Evolutionary conservation across 2,113 vertebrate species (phyloP).

Genomic region (Nipponia nippon): DNA sequence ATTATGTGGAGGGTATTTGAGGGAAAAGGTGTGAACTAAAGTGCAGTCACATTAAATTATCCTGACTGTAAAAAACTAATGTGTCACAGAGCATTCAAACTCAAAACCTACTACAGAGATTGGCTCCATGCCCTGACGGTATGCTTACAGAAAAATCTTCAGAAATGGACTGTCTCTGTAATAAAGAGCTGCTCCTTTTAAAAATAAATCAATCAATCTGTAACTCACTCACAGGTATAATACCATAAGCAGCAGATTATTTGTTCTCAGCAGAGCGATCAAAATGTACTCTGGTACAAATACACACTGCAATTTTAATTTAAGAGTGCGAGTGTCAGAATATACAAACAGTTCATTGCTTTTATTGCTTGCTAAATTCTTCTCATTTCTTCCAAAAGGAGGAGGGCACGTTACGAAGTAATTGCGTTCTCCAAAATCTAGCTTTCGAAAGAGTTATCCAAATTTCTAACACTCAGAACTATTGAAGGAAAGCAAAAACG

Average conservation of each 20-base stretch:
- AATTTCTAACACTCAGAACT: not conserved
- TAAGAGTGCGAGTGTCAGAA: not conserved
- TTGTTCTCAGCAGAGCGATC: not conserved
- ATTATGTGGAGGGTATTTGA: not conserved
- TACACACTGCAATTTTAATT: not conserved
- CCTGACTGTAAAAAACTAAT: not conserved
- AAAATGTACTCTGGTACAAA: not conserved
- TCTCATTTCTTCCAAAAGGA: not conserved
- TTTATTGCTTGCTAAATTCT: not conserved
- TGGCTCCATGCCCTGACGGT: not conserved
- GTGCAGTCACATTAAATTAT: not conserved
- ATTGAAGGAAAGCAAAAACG: not conserved
- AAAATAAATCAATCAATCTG: not conserved
- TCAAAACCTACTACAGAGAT: not conserved
- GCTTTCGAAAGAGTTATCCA: not conserved
- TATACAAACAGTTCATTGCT: not conserved
- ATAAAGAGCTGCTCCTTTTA: not conserved
- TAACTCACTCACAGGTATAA: not conserved
- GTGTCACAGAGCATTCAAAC: not conserved
- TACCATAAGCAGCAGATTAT: not conserved
- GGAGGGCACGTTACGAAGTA: not conserved
- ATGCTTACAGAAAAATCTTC: not conserved
- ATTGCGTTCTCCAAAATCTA: not conserved
- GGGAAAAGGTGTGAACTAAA: slow-evolving; percentile 4
- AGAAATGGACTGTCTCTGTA: not conserved